Evolutionary conservation across 2,797 vertebrate genomes (phyloP).

Genomic region (Rhincodon typus): DNA sequence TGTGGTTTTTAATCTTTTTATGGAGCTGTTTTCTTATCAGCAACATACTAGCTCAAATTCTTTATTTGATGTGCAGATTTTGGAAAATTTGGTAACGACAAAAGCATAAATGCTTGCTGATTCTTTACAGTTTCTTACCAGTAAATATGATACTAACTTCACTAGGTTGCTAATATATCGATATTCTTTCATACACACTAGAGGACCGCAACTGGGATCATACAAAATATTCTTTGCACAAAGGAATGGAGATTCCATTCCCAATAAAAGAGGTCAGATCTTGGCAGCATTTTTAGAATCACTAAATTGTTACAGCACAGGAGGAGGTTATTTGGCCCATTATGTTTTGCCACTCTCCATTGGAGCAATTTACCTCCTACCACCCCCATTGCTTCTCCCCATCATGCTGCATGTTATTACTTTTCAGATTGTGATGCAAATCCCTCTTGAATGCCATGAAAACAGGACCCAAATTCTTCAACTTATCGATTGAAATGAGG

Average conservation of each 20-base stretch:
- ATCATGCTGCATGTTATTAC: neutral
- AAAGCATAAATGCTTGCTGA: neutral
- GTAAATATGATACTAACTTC: neutral
- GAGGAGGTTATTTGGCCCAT: neutral
- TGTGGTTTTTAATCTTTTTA: neutral
- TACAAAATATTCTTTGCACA: neutral
- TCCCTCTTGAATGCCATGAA: neutral
- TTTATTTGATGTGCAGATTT: neutral
- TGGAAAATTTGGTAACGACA: neutral
- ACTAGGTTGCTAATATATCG: neutral
- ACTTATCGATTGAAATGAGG: no score
- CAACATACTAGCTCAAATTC: neutral
- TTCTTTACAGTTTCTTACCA: neutral
- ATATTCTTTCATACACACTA: neutral
- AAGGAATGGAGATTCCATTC: neutral
- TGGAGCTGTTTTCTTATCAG: neutral
- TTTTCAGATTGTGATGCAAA: neutral
- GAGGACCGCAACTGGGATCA: neutral
- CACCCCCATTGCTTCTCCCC: neutral
- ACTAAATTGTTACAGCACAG: neutral
- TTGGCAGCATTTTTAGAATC: neutral
- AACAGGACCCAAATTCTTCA: no score
- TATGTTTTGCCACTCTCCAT: neutral
- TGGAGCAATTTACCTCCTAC: neutral
- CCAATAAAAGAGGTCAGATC: neutral